These are phyloP conservation scores for Sinonovacula constricta DNA, from an alignment of 1,140 invertebrate genomes.

Conservation along the genomic window DNA sequence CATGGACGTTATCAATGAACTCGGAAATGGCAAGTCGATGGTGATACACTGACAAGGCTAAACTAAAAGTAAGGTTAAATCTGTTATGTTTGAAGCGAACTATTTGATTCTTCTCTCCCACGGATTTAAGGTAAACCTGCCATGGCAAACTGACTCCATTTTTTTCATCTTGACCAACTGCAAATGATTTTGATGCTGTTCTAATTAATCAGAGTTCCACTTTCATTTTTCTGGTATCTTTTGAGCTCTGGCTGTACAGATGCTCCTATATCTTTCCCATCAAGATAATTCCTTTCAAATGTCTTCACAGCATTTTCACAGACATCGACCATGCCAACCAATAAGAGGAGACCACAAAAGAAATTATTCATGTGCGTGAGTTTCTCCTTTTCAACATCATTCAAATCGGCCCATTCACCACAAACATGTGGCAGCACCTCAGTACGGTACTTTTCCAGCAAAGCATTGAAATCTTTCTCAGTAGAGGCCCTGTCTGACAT, in stretches of 20 bases:
- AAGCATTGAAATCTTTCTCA: conserved; percentile 35
- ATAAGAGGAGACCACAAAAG: conserved; percentile 35
- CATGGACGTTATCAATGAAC: conserved; percentile 28
- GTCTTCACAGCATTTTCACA: conserved; percentile 23
- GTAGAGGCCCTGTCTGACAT: conserved; percentile 31
- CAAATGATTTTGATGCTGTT: conserved; percentile 45
- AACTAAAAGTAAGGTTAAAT: conserved; percentile 50
- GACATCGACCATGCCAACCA: conserved; percentile 44
- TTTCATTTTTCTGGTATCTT: conserved; percentile 6
- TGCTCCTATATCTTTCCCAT: conserved; percentile 7
- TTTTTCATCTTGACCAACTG: conserved; percentile 39
- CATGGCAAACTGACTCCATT: conserved; percentile 16
- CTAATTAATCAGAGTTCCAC: conserved; percentile 30
- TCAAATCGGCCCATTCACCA: conserved; percentile 10
- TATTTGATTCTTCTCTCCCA: background rate
- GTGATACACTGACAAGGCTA: conserved; percentile 24
- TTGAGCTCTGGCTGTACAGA: background rate
- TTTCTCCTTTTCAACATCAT: background rate
- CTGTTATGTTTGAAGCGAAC: conserved; percentile 37
- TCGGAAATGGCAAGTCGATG: background rate
- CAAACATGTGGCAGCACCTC: conserved; percentile 17
- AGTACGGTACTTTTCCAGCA: conserved; percentile 24
- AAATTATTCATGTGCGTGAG: background rate
- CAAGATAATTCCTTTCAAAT: conserved; percentile 30
- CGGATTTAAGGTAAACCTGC: conserved; percentile 3